A percentile compares a stretch with the other conserved stretches of the same genome.
Conservation (phyloP, 1,140 invertebrate genomes). For the Drosophila yakuba region DNA sequence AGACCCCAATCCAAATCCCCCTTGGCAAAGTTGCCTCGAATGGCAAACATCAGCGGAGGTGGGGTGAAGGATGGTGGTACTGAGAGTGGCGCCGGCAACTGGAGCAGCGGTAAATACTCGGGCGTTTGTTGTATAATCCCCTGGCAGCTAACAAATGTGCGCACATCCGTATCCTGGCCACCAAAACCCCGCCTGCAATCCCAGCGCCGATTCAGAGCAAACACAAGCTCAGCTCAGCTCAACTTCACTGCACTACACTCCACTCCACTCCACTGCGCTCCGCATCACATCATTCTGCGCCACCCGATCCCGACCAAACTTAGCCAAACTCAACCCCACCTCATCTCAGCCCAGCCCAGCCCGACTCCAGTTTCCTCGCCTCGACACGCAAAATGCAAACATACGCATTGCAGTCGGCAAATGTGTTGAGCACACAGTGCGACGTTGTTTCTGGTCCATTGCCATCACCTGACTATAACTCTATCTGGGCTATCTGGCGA, state of each 20-base stretch:
- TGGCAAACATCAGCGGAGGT: constrained; percentile 27
- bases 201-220: constrained; percentile 44
- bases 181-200: constrained; percentile 50
- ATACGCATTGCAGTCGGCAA: constrained; percentile 76
- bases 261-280: neutral
- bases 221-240: constrained; percentile 32
- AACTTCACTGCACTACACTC: neutral
- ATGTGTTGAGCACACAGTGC: constrained; percentile 67
- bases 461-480: constrained; percentile 72
- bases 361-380: constrained; percentile 42
- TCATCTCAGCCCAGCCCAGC: neutral
- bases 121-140: constrained; percentile 74
- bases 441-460: constrained; percentile 66
- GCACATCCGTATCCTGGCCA: constrained; percentile 72
- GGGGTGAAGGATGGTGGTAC: neutral
- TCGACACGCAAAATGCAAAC: constrained; percentile 70
- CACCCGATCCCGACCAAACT: constrained; percentile 1
- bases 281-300: neutral
- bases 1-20: constrained; percentile 35
- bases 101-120: constrained; percentile 60
- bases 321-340: constrained; percentile 9
- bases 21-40: constrained; percentile 48
- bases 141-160: constrained; percentile 77
- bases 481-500: constrained; percentile 39
- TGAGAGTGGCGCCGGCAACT: constrained; percentile 4